Conservation (phyloP, 2,888 invertebrate genomes). For the Iselma pallidipennis region DNA sequence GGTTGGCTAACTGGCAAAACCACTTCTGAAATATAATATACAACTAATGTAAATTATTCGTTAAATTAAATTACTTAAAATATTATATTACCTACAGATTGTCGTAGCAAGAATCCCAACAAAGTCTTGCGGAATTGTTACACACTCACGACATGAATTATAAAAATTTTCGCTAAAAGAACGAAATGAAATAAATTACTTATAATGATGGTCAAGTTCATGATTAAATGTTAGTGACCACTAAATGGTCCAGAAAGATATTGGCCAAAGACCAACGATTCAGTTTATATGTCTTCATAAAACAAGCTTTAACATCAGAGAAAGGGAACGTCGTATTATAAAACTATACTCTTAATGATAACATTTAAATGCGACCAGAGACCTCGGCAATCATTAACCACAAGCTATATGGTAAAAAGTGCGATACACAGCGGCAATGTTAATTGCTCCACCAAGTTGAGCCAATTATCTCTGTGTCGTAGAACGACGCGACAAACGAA, state of each 20-base stretch:
- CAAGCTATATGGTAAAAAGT: constrained; percentile 43
- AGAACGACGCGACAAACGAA: constrained; percentile 15
- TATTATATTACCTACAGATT: constrained; percentile 21
- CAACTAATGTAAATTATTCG: constrained; percentile 34
- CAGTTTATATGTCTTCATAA: constrained; percentile 51
- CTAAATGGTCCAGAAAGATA: background rate
- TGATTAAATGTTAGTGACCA: too few relatives aligned
- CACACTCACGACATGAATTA: too few relatives aligned
- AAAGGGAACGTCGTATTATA: constrained; percentile 14
- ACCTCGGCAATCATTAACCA: constrained; percentile 43
- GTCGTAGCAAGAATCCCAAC: background rate
- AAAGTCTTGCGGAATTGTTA: background rate
- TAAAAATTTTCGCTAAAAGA: too few relatives aligned
- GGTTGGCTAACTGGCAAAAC: constrained; percentile 31
- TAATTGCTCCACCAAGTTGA: constrained; percentile 43
- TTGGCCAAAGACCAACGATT: constrained; percentile 24
- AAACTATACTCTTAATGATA: constrained; percentile 43
- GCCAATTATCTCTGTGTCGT: constrained; percentile 40
- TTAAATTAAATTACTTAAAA: constrained; percentile 36
- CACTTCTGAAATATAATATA: constrained; percentile 37
- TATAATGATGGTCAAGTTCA: too few relatives aligned
- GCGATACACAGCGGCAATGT: constrained; percentile 42
- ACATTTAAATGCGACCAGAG: constrained; percentile 49
- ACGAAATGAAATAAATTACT: too few relatives aligned
- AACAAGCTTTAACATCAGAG: constrained; percentile 41